These are phyloP conservation scores for Tuta absoluta DNA, from an alignment of 2,888 invertebrate species.

Conservation along the genomic window DNA sequence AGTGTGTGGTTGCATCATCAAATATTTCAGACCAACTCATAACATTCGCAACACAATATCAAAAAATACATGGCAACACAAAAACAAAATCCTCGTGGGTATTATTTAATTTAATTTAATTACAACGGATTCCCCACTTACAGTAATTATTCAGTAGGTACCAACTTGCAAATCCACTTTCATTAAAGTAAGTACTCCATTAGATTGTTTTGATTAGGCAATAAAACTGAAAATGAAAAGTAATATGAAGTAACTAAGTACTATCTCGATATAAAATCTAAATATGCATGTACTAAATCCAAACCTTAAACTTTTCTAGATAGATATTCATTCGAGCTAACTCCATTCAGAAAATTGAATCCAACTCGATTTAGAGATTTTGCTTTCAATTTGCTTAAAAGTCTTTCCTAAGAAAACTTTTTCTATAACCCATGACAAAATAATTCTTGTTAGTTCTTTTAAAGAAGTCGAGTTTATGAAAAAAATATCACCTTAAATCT, in stretches of 20 bases:
- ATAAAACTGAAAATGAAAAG: neutral
- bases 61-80: too few relatives aligned
- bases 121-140: too few relatives aligned
- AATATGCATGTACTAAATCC: neutral
- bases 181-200: too few relatives aligned
- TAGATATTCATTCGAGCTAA: neutral
- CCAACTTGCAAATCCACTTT: neutral
- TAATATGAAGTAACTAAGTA: neutral
- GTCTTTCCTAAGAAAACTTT: neutral
- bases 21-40: too few relatives aligned
- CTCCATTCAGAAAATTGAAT: constrained; percentile 1
- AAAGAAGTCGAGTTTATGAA: neutral
- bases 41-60: too few relatives aligned
- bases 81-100: too few relatives aligned
- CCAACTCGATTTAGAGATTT: neutral
- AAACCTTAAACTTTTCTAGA: neutral
- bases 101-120: too few relatives aligned
- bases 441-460: neutral
- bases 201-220: neutral
- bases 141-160: too few relatives aligned
- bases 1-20: too few relatives aligned
- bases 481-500: too few relatives aligned
- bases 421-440: neutral
- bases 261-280: neutral
- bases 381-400: constrained; percentile 3